Base-by-base conservation (phyloP, 2,888 invertebrate species). In the Myathropa florea region DNA sequence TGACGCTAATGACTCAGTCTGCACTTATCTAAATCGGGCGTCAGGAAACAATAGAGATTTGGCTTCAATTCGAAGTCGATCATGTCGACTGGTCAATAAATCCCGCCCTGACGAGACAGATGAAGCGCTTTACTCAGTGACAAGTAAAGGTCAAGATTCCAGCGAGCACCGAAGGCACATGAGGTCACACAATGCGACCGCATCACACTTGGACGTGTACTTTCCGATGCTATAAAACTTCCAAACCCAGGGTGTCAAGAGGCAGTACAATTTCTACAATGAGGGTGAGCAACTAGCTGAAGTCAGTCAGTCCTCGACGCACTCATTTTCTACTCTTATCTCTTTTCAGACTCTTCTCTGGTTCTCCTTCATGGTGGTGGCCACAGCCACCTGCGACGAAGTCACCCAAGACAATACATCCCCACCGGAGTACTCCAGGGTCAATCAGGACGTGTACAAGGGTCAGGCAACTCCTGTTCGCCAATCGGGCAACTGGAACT, bases 221-320 rank as follows among this genome's bases (percentile, higher is more conserved):
- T 60, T 18, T 18, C 14, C 1, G 12, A 6, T 28, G 26, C 46
- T 76, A 76, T 76, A 76, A 76, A 76, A 76, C 10, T 26, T 24
- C 24, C 24, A n/a, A 59, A 14, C 18, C 26, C 6, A n/a, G 7
- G 39, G n/a, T 6, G 2, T 46, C 21, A 39, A 36, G 4, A 12
- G 10, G 36, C 75, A 76, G 75, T 76, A 57, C 14, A 3, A 39
- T 26, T 61, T 64, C 12, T 70, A 55, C 78, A 75, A 79, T 83
- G 78, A 73, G 64, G 59, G 79, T 79, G 55, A 75, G 53, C 23
- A 14, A 14, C 46, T 59, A 33, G 7, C n/a, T 3, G 26, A 14
- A 59, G 3, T 2, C 33, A n/a, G 7, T 14, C 60, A 3, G 18
- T 18, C 59, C 14, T 59, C 21, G 9, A 23, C 18, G 3, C 9